Evolutionary conservation across 2,113 vertebrate species (phyloP).

Genomic region (Tyto alba): DNA sequence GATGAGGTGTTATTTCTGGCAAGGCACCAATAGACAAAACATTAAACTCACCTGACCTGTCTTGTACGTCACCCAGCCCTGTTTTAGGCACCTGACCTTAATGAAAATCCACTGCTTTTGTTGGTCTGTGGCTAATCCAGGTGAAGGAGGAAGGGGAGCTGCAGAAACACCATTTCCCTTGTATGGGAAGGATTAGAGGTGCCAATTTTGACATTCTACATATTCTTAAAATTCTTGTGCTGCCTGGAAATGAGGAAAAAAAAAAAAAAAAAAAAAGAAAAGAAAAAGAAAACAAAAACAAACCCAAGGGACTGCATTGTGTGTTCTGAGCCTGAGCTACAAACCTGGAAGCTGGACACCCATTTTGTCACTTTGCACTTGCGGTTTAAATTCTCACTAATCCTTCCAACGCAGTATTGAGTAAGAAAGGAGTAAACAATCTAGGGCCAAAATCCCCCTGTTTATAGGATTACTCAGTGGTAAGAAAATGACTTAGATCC

Average conservation of each 20-base stretch:
- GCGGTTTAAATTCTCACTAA: conserved; percentile 30
- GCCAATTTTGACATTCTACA: conserved; percentile 31
- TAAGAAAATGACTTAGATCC: neutral
- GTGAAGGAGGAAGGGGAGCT: neutral
- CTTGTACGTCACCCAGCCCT: neutral
- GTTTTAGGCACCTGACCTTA: neutral
- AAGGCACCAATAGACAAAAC: conserved; percentile 57
- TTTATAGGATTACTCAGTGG: neutral
- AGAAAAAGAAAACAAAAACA: neutral
- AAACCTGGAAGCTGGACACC: neutral
- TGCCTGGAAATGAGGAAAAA: neutral
- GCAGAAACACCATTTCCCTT: neutral
- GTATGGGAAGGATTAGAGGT: conserved; percentile 58
- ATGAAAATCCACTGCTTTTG: conserved; percentile 56
- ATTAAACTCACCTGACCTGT: conserved; percentile 50
- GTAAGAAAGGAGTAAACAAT: neutral
- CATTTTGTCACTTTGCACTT: conserved; percentile 3
- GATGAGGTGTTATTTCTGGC: neutral
- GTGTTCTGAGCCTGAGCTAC: neutral
- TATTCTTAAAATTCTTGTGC: conserved; percentile 56
- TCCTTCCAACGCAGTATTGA: neutral
- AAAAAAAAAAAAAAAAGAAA: neutral
- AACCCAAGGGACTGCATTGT: neutral
- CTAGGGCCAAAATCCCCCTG: neutral
- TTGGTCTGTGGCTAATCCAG: conserved; percentile 29